Conservation (phyloP, 2,113 vertebrate species). For the Synodontis membranacea region DNA sequence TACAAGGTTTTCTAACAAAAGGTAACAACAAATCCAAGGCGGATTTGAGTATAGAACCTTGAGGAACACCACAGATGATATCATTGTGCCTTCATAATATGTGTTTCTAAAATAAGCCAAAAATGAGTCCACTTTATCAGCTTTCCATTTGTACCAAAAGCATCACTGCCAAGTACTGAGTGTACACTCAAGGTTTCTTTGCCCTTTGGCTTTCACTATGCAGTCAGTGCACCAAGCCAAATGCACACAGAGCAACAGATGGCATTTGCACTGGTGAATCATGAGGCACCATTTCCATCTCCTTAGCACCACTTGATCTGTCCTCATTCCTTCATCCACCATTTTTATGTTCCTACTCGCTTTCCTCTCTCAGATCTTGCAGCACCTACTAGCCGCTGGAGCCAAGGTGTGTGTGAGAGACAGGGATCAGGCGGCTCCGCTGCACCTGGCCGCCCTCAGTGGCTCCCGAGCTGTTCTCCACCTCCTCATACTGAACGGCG, state of each 20-base stretch:
- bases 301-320: conserved; percentile 36
- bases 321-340: neutral
- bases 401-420: conserved; percentile 32
- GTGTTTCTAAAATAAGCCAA: neutral
- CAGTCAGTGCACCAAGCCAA: conserved; percentile 29
- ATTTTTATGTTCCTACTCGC: neutral
- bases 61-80: neutral
- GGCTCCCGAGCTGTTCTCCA: conserved; percentile 26
- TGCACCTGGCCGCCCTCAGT: conserved; percentile 63
- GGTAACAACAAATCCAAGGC: neutral
- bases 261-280: conserved; percentile 38
- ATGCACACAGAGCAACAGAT: conserved; percentile 51
- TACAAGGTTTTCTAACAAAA: neutral
- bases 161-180: conserved; percentile 28
- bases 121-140: neutral
- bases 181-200: conserved; percentile 35
- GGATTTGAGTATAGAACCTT: neutral
- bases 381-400: conserved; percentile 52
- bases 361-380: conserved; percentile 30
- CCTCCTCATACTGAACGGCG: conserved; percentile 46
- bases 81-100: neutral
- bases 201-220: conserved; percentile 28
- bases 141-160: neutral
- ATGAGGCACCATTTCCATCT: neutral
- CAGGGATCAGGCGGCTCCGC: conserved; percentile 35